Evolutionary conservation across 2,888 invertebrate genomes (phyloP).

Genomic region (Calameuta idolon): DNA sequence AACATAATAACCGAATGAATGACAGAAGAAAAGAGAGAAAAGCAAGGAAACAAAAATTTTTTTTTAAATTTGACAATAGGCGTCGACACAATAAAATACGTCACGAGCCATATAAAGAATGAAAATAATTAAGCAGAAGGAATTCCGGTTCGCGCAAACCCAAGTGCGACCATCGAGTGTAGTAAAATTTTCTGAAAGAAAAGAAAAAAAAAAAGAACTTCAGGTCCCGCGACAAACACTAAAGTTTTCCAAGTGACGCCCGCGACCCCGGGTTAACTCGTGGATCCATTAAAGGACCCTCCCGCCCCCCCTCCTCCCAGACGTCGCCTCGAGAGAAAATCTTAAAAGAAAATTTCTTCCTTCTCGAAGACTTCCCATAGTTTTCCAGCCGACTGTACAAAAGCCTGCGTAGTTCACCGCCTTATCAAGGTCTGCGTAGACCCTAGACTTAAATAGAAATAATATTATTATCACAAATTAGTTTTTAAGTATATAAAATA

Average conservation of each 20-base stretch:
- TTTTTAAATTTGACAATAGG: background rate
- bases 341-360: slow-evolving; percentile 41
- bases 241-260: background rate
- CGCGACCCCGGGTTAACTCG: background rate
- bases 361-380: slow-evolving; percentile 56
- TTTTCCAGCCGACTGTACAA: slow-evolving; percentile 63
- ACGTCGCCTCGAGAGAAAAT: background rate
- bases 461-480: slow-evolving; percentile 59
- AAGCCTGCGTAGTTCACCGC: slow-evolving; percentile 61
- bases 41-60: background rate
- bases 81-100: background rate
- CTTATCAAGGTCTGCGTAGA: slow-evolving; percentile 60
- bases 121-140: background rate
- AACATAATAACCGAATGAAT: background rate
- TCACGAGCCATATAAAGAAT: background rate
- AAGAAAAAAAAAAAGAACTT: background rate
- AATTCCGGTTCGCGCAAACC: background rate
- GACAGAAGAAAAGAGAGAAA: background rate
- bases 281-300: background rate
- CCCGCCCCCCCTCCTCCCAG: too few relatives aligned
- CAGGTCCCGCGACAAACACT: background rate
- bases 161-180: background rate
- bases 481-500: slow-evolving; percentile 53
- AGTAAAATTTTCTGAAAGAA: background rate
- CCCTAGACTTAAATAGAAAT: slow-evolving; percentile 54